Conservation (phyloP, 2,113 vertebrate genomes). For the Vanacampus margaritifer region DNA sequence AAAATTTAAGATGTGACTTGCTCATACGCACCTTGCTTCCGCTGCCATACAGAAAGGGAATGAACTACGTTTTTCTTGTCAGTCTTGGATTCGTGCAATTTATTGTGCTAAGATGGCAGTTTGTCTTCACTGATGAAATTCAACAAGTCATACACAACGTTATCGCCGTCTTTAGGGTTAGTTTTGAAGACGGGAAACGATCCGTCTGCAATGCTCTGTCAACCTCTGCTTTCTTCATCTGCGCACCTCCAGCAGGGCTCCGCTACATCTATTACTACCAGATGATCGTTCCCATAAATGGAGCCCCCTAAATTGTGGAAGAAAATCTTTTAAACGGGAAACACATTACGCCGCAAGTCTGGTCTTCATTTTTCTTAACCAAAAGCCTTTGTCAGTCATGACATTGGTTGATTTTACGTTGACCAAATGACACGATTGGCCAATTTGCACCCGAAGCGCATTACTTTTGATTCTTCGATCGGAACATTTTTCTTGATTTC, state of each 20-base stretch:
- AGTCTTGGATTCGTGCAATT: no score
- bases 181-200: constrained; percentile 37
- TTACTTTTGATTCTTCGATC: background rate
- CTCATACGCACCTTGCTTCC: no score
- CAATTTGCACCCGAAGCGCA: background rate
- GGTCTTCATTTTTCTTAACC: constrained; percentile 13
- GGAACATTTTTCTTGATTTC: background rate
- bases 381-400: background rate
- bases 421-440: background rate
- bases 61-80: background rate
- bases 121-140: no score
- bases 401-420: background rate
- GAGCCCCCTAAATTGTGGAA: constrained; percentile 15
- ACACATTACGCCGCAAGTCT: constrained; percentile 51
- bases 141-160: no score
- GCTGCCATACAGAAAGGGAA: no score
- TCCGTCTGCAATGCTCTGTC: constrained; percentile 63
- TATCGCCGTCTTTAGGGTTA: no score
- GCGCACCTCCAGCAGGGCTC: constrained; percentile 42
- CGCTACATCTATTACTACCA: constrained; percentile 59
- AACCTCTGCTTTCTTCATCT: constrained; percentile 27
- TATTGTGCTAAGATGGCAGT: no score
- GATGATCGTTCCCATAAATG: constrained; percentile 66
- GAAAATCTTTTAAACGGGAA: constrained; percentile 40
- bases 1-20: no score